A percentile compares a stretch with the other conserved stretches of the same genome.
Evolutionary conservation across 2,888 invertebrate species (phyloP).

Genomic region (Limulus polyphemus): DNA sequence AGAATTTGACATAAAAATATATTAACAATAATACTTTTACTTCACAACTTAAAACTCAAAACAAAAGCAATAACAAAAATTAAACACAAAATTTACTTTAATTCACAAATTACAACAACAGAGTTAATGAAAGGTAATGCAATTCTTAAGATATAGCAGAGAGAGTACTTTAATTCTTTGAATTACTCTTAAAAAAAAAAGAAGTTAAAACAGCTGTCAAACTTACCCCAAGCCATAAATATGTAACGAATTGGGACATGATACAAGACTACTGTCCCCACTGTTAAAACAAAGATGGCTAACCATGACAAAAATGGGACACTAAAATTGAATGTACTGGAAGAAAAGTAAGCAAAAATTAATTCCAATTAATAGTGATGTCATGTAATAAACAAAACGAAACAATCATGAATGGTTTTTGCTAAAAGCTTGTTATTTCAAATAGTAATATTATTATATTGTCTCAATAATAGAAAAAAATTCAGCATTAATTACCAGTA

Average conservation of each 20-base stretch:
- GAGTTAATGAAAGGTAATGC: slow-evolving; percentile 1
- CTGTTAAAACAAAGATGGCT: slow-evolving; percentile 62
- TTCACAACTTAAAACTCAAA: not conserved
- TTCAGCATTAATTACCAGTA: no score
- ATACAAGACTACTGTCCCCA: slow-evolving; percentile 66
- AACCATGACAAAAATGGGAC: slow-evolving; percentile 90
- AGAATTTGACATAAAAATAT: no score
- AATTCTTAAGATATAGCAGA: not conserved
- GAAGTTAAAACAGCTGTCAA: not conserved
- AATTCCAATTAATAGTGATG: no score
- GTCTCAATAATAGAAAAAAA: no score
- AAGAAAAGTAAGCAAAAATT: slow-evolving; percentile 32
- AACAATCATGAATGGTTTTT: no score
- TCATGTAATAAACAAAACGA: no score
- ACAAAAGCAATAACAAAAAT: no score
- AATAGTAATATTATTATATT: no score
- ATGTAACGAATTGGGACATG: slow-evolving; percentile 77
- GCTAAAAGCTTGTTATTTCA: no score
- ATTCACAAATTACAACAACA: slow-evolving; percentile 1
- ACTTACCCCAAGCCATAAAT: slow-evolving; percentile 74
- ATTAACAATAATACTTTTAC: not conserved
- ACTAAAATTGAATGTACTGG: slow-evolving; percentile 88
- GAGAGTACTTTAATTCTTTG: not conserved
- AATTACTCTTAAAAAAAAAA: not conserved
- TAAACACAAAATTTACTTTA: not conserved